A percentile compares a stretch with the other conserved stretches of the same genome.
Conservation (phyloP, 64 coral and sea anemone species). For the Stichodactyla mertensii region DNA sequence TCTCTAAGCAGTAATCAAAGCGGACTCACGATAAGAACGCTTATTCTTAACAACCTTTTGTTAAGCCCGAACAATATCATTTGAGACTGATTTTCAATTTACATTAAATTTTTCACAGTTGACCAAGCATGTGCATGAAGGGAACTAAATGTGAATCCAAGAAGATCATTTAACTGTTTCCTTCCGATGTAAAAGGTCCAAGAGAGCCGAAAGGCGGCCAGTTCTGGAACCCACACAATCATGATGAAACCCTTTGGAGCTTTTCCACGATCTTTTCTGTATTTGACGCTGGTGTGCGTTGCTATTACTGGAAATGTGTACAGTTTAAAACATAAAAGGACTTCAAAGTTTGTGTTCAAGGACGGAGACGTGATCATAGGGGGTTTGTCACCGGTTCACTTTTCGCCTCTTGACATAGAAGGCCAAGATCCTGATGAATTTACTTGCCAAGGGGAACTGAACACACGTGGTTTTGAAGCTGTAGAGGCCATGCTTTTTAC, state of each 20-base stretch:
- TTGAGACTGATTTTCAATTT: neutral
- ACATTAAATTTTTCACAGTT: neutral
- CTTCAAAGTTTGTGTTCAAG: slow-evolving; percentile 45
- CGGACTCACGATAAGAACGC: neutral
- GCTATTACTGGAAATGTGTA: neutral
- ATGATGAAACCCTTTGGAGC: neutral
- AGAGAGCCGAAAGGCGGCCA: neutral
- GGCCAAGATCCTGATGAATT: slow-evolving; percentile 51
- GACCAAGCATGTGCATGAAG: neutral
- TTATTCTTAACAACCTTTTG: neutral
- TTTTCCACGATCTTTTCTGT: neutral
- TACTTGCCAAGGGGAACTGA: slow-evolving; percentile 56
- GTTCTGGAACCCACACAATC: neutral
- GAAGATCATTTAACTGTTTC: neutral
- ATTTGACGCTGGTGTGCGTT: neutral
- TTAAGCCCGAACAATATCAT: neutral
- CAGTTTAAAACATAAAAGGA: neutral
- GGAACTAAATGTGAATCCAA: neutral
- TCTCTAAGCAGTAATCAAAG: neutral
- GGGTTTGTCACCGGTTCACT: slow-evolving; percentile 76
- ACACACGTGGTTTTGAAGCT: slow-evolving; percentile 79
- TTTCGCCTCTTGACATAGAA: slow-evolving; percentile 59
- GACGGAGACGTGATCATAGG: slow-evolving; percentile 76
- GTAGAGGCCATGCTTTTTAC: slow-evolving; percentile 80
- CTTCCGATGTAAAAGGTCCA: neutral